Conservation (phyloP, 1,140 invertebrate species). For the Ostrea edulis region DNA sequence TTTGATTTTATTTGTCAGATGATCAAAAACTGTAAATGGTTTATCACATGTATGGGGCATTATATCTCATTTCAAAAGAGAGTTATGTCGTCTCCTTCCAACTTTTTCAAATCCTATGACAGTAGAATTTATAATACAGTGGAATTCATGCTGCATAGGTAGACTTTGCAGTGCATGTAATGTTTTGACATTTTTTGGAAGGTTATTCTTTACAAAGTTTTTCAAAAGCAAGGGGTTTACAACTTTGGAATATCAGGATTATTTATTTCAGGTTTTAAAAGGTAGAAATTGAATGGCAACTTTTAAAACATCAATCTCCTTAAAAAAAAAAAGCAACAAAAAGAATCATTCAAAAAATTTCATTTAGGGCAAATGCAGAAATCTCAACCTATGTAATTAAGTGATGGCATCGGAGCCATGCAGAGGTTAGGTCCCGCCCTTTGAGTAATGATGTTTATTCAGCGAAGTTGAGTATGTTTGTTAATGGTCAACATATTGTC, state of each 20-base stretch:
- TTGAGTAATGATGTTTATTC: slow-evolving; percentile 25
- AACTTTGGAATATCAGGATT: neutral
- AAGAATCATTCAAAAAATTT: neutral
- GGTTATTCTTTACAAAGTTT: no score
- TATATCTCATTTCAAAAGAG: no score
- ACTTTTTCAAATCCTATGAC: no score
- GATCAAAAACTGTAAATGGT: neutral
- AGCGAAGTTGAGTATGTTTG: neutral
- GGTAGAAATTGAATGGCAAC: neutral
- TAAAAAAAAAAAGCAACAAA: neutral
- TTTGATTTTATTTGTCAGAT: neutral
- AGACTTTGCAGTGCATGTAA: no score
- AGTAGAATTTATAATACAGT: no score
- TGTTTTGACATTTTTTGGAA: no score
- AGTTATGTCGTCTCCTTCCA: no score
- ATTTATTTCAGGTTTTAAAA: neutral
- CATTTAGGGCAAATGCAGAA: neutral
- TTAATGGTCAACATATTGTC: neutral
- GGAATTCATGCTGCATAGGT: no score
- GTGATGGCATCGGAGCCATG: neutral
- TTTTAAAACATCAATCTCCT: neutral
- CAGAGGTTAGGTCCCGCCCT: neutral
- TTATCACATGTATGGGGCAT: neutral
- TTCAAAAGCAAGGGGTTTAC: no score
- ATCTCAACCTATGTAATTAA: slow-evolving; percentile 22